A percentile compares a stretch with the other conserved stretches of the same genome.
phyloP scores from a whole-genome alignment of 2,113 vertebrate species.

The Pithys albifrons region DNA sequence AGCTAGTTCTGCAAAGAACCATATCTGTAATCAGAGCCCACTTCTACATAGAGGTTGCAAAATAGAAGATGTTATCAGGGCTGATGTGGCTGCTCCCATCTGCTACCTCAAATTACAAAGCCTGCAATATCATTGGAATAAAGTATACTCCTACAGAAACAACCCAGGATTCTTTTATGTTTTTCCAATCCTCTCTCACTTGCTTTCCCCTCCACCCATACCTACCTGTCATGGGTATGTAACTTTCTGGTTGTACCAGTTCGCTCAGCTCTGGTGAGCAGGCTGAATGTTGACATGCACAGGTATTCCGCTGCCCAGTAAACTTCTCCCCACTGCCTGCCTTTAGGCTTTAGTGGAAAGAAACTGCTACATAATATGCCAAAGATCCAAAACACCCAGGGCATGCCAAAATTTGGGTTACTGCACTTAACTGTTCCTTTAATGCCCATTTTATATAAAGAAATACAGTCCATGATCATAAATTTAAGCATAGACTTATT shows the following conservation, averaged over 20 bases:
- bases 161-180: not conserved
- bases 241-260: constrained; percentile 52
- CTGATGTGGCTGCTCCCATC: not conserved
- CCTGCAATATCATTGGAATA: not conserved
- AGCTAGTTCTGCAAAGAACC: constrained; percentile 5
- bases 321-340: not conserved
- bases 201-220: not conserved
- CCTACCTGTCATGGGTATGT: not conserved
- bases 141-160: constrained; percentile 6
- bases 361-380: not conserved
- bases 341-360: not conserved
- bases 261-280: not conserved
- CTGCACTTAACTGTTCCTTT: not conserved
- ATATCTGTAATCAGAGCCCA: not conserved
- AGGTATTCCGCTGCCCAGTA: not conserved
- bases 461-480: not conserved
- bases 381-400: not conserved
- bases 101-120: not conserved
- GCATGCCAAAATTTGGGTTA: not conserved
- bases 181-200: not conserved
- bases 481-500: not conserved
- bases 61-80: constrained; percentile 22
- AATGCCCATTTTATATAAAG: not conserved
- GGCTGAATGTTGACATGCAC: not conserved
- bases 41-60: not conserved